Evolutionary conservation across 1,140 invertebrate species (phyloP), one percentile per base, ranked within the genome.

Genomic region (Euwallacea similis): DNA sequence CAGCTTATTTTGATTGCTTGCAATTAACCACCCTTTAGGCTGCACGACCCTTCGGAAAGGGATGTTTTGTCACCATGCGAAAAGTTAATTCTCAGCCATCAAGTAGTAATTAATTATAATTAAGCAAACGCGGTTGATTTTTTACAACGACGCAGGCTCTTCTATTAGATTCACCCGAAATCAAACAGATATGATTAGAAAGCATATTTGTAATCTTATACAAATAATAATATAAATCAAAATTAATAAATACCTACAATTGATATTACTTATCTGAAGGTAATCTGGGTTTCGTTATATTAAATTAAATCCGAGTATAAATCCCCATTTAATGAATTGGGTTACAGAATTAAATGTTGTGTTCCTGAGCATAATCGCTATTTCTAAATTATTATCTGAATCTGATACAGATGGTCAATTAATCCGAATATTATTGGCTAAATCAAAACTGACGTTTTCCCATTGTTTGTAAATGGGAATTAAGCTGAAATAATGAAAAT

Each of bases 381-480:
- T 73, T 73, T 60, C 66, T 46, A 65, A 69, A 69, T 73, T 73
- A 73, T 73, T 73, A 73, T 73, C 72, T 61, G 50, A 44, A 69
- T 69, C 62, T 58, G 55, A 69, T 68, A 73, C 72, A 73, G 59
- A 73, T 73, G 72, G 66, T 42, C 13, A 7, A 56, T 33, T 69
- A 69, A 73, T 73, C 62, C 66, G 53, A 33, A 64, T 58, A 73
- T 64, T 73, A 69, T 60, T 50, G 43, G 55, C 64, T 50, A 67
- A 72, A 72, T 63, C 60, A 72, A 44, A 72, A 61, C 56, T 46
- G 21, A 33, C 21, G 21, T 33, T 33, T 33, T 33, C 21, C 21
- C 21, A 33, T 33, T 33, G 21, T 33, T 33, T 33, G 21, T 33
- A 33, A 33, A 33, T 33, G 21, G 21, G 21, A 33, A 33, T 33